These are phyloP conservation scores for Heliconius aoede DNA, from an alignment of 2,888 invertebrate species.

Conservation along the genomic window DNA sequence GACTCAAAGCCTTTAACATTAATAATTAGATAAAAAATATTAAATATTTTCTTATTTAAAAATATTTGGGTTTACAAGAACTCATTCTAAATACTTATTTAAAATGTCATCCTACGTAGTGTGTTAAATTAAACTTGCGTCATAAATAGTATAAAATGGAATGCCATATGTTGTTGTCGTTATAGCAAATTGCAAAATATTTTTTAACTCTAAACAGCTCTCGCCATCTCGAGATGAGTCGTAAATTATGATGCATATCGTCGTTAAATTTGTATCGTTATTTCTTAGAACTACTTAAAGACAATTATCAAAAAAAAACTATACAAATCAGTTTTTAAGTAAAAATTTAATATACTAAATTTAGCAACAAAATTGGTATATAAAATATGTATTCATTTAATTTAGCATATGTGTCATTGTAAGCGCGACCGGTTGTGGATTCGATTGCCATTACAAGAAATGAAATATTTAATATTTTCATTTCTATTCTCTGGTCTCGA, in stretches of 20 bases:
- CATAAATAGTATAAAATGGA: neutral
- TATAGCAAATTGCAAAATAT: neutral
- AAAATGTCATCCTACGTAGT: neutral
- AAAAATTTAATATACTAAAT: no score
- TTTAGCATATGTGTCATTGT: no score
- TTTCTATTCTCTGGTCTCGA: no score
- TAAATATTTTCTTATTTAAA: no score
- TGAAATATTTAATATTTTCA: no score
- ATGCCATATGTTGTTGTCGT: neutral
- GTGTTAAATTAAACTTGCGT: neutral
- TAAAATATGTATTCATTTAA: no score
- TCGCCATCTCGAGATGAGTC: conserved; percentile 1
- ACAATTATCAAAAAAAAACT: neutral
- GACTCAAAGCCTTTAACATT: no score
- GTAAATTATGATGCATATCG: neutral
- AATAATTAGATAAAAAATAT: neutral
- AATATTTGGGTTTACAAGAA: neutral
- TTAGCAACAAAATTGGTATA: no score
- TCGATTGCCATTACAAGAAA: no score
- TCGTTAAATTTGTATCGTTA: neutral
- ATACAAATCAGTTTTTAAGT: no score
- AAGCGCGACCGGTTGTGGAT: no score
- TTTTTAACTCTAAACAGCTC: neutral
- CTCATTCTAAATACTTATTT: no score
- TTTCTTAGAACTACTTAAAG: neutral